A percentile compares a stretch with the other conserved stretches of the same genome.
phyloP scores from a whole-genome alignment of 2,797 vertebrate genomes.

The Pseudotriccus pelzelni region DNA sequence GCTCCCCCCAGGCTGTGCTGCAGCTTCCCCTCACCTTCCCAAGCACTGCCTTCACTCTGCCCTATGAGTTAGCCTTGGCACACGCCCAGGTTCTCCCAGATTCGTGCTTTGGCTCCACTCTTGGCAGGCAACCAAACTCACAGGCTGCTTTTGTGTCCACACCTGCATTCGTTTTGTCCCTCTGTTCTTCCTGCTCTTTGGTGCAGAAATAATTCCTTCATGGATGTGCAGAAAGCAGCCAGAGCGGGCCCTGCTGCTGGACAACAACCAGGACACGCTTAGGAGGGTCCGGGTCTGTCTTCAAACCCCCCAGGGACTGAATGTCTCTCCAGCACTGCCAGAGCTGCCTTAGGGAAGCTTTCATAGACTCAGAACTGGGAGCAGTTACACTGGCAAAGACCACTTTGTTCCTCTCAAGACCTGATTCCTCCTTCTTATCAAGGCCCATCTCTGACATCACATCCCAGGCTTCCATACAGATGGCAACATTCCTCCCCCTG shows the following conservation, averaged over 20 bases:
- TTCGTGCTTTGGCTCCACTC: not conserved
- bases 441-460: constrained; percentile 15
- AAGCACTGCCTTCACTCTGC: not conserved
- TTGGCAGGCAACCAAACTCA: not conserved
- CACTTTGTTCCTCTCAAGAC: not conserved
- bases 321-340: not conserved
- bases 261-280: not conserved
- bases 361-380: not conserved
- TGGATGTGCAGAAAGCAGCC: not conserved
- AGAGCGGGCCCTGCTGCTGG: not conserved
- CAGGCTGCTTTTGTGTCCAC: not conserved
- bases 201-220: not conserved
- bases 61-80: not conserved
- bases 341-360: not conserved
- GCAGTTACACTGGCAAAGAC: not conserved
- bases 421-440: not conserved
- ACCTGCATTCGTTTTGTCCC: not conserved
- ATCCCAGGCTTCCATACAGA: not conserved
- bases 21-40: not conserved
- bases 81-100: not conserved
- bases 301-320: not conserved
- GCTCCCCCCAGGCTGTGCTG: not conserved
- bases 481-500: not conserved
- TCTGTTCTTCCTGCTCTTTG: not conserved
- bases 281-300: not conserved